Evolutionary conservation across 2,888 invertebrate genomes (phyloP), one percentile per base, ranked within the genome.

Genomic region (Notodonta ziczac): DNA sequence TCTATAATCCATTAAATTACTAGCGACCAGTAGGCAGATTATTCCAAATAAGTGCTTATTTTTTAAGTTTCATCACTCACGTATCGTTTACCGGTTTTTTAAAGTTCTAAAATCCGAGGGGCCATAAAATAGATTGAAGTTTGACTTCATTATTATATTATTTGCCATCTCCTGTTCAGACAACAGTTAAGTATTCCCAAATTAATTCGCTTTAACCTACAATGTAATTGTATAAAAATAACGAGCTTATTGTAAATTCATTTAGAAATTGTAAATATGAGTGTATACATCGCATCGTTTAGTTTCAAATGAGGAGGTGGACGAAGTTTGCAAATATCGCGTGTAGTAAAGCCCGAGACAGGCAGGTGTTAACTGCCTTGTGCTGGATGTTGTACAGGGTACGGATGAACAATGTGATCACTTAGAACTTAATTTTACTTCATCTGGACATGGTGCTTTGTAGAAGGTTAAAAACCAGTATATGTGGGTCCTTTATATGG

Each of bases 201-300:
- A 46, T 46, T 46, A 13, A 46, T n/a, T 56, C 61, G 53, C 14
- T 54, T 40, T 32, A 42, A 53, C n/a, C 53, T 60, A 56, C 39
- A 59, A 48, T 56, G 59, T 70, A 69, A 71, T n/a, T 48, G 57
- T 51, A 48, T 6, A 57, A 32, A 50, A 66, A 59, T 59, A 67
- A 63, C 69, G 75, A 75, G 76, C 75, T 75, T 75, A 76, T 70
- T 61, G 63, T 64, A 66, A 14, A 64, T 58, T 62, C 61, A 57
- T 68, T 50, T 16, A 5, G n/a, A 5, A 46, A n/a, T 46, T n/a
- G 5, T 46, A n/a, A 46, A 1, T 16, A 32, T 0, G 52, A 32
- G 52, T 24, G 12, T 13, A 24, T 52, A 13, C 1, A 12, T 50
- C 8, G 4, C 32, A 4, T 32, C 32, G 12, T 16, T 50, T 50